phyloP scores from a whole-genome alignment of 2,113 vertebrate genomes.

The Murina feae region DNA sequence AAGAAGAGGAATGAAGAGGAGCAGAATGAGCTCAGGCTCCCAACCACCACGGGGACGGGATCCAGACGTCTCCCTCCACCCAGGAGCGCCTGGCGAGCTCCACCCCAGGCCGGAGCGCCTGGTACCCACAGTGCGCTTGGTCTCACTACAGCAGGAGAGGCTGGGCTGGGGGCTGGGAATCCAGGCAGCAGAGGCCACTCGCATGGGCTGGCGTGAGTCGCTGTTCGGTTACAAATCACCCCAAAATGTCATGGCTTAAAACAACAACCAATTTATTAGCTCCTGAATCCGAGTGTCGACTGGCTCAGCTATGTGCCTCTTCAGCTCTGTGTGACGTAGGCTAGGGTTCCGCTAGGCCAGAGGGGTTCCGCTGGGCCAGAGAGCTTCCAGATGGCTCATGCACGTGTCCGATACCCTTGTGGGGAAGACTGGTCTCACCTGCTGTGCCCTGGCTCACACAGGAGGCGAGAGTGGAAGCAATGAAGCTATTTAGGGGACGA shows the following conservation, averaged over 20 bases:
- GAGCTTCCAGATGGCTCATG: background rate
- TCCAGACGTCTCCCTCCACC: background rate
- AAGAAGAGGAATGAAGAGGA: constrained; percentile 91
- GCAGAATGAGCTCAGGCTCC: constrained; percentile 69
- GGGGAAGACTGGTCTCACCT: background rate
- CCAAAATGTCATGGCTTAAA: background rate
- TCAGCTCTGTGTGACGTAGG: fast-evolving
- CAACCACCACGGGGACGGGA: constrained; percentile 49
- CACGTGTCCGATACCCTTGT: too few relatives aligned
- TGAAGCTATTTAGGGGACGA: background rate
- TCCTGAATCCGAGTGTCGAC: background rate
- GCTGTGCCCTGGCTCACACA: background rate
- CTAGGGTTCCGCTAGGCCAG: background rate
- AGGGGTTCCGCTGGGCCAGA: too few relatives aligned
- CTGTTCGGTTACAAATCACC: background rate
- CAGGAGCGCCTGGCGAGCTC: background rate
- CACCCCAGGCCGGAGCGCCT: background rate
- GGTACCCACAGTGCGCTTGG: background rate
- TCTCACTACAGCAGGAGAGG: background rate
- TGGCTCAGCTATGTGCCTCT: background rate
- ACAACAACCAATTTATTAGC: background rate
- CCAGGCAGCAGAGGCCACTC: background rate
- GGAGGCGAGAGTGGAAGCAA: background rate
- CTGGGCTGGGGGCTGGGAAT: background rate
- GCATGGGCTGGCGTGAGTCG: fast-evolving